Percentiles rank a stretch among this genome's conserved stretches.
These are phyloP conservation scores for Eueremaeus valkanovi DNA, from an alignment of 2,888 invertebrate genomes.

Conservation along the genomic window DNA sequence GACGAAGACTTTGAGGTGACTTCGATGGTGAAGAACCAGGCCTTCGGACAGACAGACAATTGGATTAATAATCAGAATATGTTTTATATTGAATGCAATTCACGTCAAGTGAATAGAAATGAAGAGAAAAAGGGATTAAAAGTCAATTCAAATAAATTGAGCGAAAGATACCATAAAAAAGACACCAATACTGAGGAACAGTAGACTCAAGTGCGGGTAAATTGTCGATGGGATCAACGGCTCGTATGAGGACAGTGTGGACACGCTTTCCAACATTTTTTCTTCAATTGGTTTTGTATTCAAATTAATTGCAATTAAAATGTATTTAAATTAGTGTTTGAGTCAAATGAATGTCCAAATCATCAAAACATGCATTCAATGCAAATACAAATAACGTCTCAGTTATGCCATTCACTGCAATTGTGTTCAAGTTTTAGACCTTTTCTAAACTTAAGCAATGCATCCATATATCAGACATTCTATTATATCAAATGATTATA, in stretches of 20 bases:
- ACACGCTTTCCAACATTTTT: slow-evolving; percentile 3
- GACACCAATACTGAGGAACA: slow-evolving; percentile 29
- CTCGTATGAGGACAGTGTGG: not conserved
- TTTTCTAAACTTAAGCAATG: too few relatives aligned
- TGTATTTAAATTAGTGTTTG: not conserved
- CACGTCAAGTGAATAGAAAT: not conserved
- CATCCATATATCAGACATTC: too few relatives aligned
- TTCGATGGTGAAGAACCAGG: slow-evolving; percentile 41
- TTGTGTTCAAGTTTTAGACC: not conserved
- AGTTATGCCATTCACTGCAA: too few relatives aligned
- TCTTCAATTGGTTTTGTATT: not conserved
- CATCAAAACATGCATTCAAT: slow-evolving; percentile 4
- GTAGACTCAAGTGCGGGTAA: slow-evolving; percentile 33
- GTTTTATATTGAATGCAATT: not conserved
- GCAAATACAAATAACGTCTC: not conserved
- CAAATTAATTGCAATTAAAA: not conserved
- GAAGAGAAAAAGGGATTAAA: not conserved
- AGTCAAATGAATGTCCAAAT: slow-evolving; percentile 15
- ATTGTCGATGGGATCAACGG: slow-evolving; percentile 27
- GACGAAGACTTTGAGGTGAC: slow-evolving; percentile 27
- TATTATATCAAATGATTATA: too few relatives aligned
- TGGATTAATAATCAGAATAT: not conserved
- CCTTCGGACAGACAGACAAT: not conserved
- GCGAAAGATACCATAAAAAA: slow-evolving; percentile 30
- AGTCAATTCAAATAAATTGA: too few relatives aligned